These are phyloP conservation scores for Ianthella basta DNA, from an alignment of 37 sponge, comb jelly and placozoan genomes.

Conservation along the genomic window DNA sequence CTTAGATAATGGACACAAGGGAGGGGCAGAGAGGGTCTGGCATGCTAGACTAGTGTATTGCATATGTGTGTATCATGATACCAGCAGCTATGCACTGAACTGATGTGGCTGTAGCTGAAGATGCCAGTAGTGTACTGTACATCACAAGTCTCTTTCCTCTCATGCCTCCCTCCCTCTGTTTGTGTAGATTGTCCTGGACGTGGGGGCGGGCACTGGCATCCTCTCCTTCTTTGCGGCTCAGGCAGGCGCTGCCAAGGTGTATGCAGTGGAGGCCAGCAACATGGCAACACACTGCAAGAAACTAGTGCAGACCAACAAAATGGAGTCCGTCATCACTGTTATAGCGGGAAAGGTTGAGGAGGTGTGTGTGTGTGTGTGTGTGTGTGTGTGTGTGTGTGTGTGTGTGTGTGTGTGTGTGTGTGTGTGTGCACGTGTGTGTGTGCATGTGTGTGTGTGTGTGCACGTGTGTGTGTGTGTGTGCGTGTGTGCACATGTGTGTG, in stretches of 20 bases:
- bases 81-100: no score
- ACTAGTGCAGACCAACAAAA: constrained; percentile 65
- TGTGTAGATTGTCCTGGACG: constrained; percentile 90
- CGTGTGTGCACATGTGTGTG: background rate
- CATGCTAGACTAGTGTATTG: no score
- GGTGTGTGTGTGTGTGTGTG: constrained; percentile 51
- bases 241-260: constrained; percentile 89
- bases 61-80: no score
- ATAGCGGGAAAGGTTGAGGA: constrained; percentile 95
- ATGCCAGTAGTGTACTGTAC: no score
- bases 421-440: constrained; percentile 15
- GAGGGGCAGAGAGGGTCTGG: no score
- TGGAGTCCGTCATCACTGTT: constrained; percentile 74
- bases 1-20: no score
- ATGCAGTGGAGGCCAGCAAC: constrained; percentile 91
- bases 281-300: constrained; percentile 74
- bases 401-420: constrained; percentile 5
- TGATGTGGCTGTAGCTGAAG: no score
- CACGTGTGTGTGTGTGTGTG: constrained; percentile 15
- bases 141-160: no score
- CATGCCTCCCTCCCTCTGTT: background rate
- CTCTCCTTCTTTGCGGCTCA: constrained; percentile 96
- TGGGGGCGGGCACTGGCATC: constrained; percentile 95
- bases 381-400: background rate
- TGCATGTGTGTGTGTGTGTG: constrained; percentile 16